Evolutionary conservation across 2,888 invertebrate species (phyloP).

Genomic region (Drosophila tripunctata): DNA sequence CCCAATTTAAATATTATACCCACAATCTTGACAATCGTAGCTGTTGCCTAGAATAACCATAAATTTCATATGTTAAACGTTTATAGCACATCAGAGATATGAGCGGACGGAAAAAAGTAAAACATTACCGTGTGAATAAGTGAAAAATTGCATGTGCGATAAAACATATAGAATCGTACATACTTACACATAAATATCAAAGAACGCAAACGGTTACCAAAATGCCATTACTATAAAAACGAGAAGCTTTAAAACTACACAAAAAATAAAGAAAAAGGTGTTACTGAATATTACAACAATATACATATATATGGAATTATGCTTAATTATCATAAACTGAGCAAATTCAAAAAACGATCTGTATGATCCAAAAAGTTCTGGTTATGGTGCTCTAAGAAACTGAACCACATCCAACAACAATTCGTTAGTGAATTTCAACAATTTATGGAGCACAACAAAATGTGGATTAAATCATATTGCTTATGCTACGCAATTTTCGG

Average conservation of each 20-base stretch:
- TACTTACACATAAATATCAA: constrained; percentile 22
- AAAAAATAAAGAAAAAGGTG: too few relatives aligned
- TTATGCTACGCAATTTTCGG: constrained; percentile 43
- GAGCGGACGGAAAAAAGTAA: constrained; percentile 19
- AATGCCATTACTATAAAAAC: constrained; percentile 2
- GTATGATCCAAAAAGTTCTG: constrained; percentile 11
- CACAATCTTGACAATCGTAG: constrained; percentile 15
- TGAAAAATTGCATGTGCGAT: constrained; percentile 43
- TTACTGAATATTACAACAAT: too few relatives aligned
- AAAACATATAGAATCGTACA: not conserved
- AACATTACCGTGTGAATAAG: constrained; percentile 38
- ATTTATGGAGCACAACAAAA: constrained; percentile 42
- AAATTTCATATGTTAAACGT: constrained; percentile 37
- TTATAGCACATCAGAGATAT: constrained; percentile 77
- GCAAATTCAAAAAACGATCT: constrained; percentile 29
- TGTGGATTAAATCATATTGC: constrained; percentile 60
- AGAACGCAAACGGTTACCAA: not conserved
- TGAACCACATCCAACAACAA: constrained; percentile 4
- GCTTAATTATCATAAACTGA: constrained; percentile 20
- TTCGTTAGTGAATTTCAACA: constrained; percentile 1
- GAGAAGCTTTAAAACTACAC: not conserved
- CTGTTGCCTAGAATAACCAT: constrained; percentile 25
- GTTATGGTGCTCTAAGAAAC: constrained; percentile 40
- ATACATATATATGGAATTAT: too few relatives aligned
- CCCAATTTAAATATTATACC: constrained; percentile 35